These are phyloP conservation scores for Varanus komodoensis DNA, from an alignment of 2,113 vertebrate species.

Conservation along the genomic window DNA sequence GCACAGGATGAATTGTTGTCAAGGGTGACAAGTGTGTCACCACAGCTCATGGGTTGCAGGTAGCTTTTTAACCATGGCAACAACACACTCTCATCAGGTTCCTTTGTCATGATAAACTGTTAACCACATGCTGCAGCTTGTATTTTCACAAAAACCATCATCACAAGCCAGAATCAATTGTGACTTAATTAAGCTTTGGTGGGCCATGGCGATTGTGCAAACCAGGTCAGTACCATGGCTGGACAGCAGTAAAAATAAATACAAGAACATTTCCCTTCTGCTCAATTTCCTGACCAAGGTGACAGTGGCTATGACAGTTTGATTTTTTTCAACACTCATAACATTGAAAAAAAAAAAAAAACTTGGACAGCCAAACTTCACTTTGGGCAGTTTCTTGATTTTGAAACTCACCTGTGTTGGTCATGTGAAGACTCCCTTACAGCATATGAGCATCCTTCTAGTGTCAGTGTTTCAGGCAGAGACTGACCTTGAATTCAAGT, in stretches of 20 bases:
- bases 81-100: too few relatives aligned
- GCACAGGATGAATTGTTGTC: too few relatives aligned
- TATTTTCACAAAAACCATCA: too few relatives aligned
- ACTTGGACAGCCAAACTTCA: neutral
- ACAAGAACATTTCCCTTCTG: too few relatives aligned
- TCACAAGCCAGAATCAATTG: too few relatives aligned
- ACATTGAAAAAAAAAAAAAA: neutral
- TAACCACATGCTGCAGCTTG: too few relatives aligned
- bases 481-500: constrained; percentile 46
- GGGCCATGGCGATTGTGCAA: neutral
- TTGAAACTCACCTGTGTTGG: neutral
- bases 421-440: neutral
- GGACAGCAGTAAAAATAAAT: neutral
- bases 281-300: neutral
- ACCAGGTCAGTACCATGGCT: neutral
- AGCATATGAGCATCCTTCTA: neutral
- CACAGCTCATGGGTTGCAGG: too few relatives aligned
- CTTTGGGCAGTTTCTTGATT: neutral
- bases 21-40: too few relatives aligned
- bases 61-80: too few relatives aligned
- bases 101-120: too few relatives aligned
- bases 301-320: neutral
- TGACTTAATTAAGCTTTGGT: too few relatives aligned
- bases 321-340: neutral
- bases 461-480: too few relatives aligned